These are phyloP conservation scores for Halcyon smyrnensis DNA, from an alignment of 2,797 vertebrate species.

Conservation along the genomic window DNA sequence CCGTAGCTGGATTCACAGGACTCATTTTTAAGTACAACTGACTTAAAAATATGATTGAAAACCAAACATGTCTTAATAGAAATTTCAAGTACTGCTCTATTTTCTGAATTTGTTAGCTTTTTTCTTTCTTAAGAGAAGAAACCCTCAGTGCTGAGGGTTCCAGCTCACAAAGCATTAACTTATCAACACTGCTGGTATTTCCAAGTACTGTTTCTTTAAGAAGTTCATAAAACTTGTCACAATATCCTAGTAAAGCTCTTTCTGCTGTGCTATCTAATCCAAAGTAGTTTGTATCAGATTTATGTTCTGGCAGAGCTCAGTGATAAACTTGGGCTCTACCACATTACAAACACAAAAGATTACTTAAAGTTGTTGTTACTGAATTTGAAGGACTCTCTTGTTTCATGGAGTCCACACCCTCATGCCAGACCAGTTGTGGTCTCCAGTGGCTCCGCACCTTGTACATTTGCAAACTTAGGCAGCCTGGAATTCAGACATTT, in stretches of 20 bases:
- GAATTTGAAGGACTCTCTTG: constrained; percentile 51
- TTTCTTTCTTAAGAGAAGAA: too few relatives aligned
- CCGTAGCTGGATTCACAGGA: not conserved
- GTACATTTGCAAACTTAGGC: not conserved
- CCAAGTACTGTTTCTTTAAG: constrained; percentile 51
- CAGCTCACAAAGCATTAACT: not conserved
- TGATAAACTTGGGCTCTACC: constrained; percentile 56
- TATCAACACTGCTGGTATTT: not conserved
- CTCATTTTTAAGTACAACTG: not conserved
- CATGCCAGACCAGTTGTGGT: not conserved
- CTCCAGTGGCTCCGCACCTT: not conserved
- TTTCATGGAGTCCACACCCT: not conserved
- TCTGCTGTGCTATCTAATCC: constrained; percentile 58
- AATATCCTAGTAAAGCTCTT: constrained; percentile 42
- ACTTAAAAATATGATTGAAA: not conserved
- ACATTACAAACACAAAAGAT: constrained; percentile 40
- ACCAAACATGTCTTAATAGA: not conserved
- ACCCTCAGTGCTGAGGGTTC: not conserved
- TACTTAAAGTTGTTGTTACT: constrained; percentile 43
- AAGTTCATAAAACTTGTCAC: constrained; percentile 35
- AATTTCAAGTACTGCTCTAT: not conserved
- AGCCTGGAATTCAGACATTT: not conserved
- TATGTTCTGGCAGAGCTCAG: constrained; percentile 62
- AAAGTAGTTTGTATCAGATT: constrained; percentile 67
- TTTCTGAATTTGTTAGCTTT: not conserved